Evolutionary conservation across 2,797 vertebrate species (phyloP).

Genomic region (Lagorchestes hirsutus): DNA sequence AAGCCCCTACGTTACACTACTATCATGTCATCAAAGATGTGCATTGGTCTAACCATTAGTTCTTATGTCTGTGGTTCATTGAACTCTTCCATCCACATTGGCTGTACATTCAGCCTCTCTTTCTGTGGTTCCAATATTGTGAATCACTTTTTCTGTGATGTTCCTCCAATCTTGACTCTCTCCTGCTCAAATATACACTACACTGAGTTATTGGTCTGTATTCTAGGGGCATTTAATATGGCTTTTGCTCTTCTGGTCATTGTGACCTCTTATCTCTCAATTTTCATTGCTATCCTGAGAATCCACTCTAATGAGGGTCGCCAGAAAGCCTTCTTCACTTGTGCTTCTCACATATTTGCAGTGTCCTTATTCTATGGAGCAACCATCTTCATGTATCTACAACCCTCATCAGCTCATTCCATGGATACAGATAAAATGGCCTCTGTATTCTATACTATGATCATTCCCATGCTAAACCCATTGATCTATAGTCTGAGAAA

Average conservation of each 20-base stretch:
- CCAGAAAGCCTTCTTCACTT: slow-evolving; percentile 82
- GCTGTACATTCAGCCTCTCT: slow-evolving; percentile 76
- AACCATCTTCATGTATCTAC: slow-evolving; percentile 81
- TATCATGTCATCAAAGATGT: slow-evolving; percentile 65
- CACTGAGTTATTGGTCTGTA: slow-evolving; percentile 75
- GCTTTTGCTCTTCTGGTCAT: slow-evolving; percentile 57
- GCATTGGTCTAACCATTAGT: slow-evolving; percentile 49
- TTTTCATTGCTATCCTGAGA: slow-evolving; percentile 74
- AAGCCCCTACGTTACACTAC: slow-evolving; percentile 60
- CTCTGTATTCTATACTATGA: slow-evolving; percentile 79
- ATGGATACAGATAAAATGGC: slow-evolving; percentile 75
- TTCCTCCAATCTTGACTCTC: slow-evolving; percentile 76
- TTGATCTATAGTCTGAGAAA: slow-evolving; percentile 83
- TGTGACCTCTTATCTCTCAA: slow-evolving; percentile 77
- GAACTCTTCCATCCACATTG: slow-evolving; percentile 77
- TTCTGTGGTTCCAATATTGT: slow-evolving; percentile 79
- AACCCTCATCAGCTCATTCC: slow-evolving; percentile 76
- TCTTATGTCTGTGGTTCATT: slow-evolving; percentile 77
- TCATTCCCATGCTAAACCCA: slow-evolving; percentile 84
- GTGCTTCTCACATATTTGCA: slow-evolving; percentile 80
- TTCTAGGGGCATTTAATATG: slow-evolving; percentile 72
- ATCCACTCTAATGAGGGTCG: slow-evolving; percentile 77
- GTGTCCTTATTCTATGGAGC: slow-evolving; percentile 83
- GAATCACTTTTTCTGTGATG: slow-evolving; percentile 84
- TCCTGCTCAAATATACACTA: slow-evolving; percentile 77